phyloP scores from a whole-genome alignment of 2,797 vertebrate species.

The Ficedula albicollis region DNA sequence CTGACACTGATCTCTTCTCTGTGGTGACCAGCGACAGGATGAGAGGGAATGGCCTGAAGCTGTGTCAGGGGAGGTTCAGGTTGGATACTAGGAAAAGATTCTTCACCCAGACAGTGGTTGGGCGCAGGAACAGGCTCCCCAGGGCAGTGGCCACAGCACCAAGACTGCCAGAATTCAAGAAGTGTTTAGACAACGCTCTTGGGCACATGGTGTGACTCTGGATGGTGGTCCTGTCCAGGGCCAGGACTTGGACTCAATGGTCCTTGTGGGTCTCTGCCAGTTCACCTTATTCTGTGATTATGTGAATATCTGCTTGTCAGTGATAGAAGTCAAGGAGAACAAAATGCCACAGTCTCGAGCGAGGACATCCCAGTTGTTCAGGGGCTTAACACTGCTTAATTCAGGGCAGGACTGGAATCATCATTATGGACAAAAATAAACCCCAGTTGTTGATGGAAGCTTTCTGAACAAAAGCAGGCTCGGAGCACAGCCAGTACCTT shows the following conservation, averaged over 20 bases:
- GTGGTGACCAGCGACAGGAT: background rate
- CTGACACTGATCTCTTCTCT: background rate
- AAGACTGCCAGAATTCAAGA: background rate
- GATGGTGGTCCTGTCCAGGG: background rate
- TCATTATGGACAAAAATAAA: conserved; percentile 28
- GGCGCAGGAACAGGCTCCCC: too few relatives aligned
- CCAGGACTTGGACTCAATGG: background rate
- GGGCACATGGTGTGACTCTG: background rate
- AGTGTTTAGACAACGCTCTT: background rate
- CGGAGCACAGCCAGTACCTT: background rate
- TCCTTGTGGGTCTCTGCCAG: background rate
- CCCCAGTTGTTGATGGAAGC: background rate
- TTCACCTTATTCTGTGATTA: background rate
- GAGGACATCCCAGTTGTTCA: background rate
- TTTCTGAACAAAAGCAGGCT: background rate
- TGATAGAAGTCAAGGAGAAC: background rate
- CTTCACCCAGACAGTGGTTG: background rate
- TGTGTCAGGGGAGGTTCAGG: background rate
- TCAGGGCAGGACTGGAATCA: background rate
- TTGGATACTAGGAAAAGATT: rapidly evolving
- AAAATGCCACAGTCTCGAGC: background rate
- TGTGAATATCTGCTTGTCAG: background rate
- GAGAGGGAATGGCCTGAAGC: rapidly evolving
- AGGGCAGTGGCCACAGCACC: background rate
- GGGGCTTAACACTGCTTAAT: background rate